Percentiles rank a stretch among this genome's conserved stretches.
phyloP scores from a whole-genome alignment of 2,797 vertebrate species.

The Micropoecilia bifurca region DNA sequence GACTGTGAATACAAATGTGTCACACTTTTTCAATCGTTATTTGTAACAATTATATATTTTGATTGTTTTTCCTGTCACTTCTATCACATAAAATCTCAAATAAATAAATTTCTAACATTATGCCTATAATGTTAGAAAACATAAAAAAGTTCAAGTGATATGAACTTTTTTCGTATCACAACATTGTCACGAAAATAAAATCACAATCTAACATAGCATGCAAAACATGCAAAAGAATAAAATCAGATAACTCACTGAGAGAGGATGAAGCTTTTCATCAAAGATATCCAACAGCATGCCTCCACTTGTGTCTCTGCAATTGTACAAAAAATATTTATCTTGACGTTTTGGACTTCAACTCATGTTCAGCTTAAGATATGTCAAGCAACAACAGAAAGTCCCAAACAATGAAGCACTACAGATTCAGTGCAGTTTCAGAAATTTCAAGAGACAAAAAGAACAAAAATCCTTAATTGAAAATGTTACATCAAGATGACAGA shows the following conservation, averaged over 20 bases:
- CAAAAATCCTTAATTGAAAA: neutral
- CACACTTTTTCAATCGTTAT: neutral
- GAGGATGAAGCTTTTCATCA: conserved; percentile 97
- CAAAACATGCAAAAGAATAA: neutral
- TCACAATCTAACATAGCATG: neutral
- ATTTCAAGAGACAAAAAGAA: neutral
- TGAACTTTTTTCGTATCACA: neutral
- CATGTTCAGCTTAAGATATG: neutral
- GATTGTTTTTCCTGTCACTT: neutral
- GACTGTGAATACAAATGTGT: neutral
- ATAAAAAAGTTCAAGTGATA: neutral
- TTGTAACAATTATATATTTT: neutral
- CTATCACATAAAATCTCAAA: neutral
- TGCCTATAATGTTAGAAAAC: neutral
- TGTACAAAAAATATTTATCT: neutral
- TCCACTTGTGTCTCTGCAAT: conserved; percentile 88
- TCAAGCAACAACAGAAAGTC: neutral
- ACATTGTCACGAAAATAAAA: neutral
- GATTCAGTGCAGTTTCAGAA: neutral
- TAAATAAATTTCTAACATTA: no score
- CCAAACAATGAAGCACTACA: neutral
- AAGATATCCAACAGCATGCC: conserved; percentile 95
- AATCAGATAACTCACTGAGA: conserved; percentile 82
- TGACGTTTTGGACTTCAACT: neutral
- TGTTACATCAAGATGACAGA: neutral